Evolutionary conservation across 2,113 vertebrate genomes (phyloP), one percentile per base, ranked within the genome.

Genomic region (Plectropomus leopardus): DNA sequence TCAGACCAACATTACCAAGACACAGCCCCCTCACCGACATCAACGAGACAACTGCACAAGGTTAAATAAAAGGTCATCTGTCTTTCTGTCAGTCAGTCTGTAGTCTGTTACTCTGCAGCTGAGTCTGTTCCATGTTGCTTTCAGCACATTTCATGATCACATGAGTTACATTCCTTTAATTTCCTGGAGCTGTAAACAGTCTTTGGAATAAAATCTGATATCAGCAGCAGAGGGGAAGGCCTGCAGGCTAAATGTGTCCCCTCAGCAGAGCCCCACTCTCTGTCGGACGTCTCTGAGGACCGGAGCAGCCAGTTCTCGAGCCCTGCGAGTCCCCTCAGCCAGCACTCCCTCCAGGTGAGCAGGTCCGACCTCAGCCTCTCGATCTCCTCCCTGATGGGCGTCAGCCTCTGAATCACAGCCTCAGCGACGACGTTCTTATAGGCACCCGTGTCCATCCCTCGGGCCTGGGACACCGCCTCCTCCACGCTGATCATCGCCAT

Each of bases 401-500:
- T 89, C 72, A 99, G 90, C 82, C 96, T 96, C 71, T 96, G 92
- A 61, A 98, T 93, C 50, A 99, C 96, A 0, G 96, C 94, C 7
- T 99, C 97, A 0, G 96, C 95, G 21, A 99, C 98, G 7, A 96
- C n/a, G 57, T 83, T 74, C 92, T 99, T 99, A 74, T 99, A 99
- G 7, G 11, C 95, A 0, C 94, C 97, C 0, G 98, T 99, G 91
- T 99, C 95, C 0, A 98, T 11, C 0, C 97, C 96, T 0, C 50
- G 1, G 1, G 96, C 95, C 9, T 85, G 90, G 0, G 48, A 70
- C 36, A 99, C 84, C 16, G 96, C 96, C 16, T 97, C 96, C 86
- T 96, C 90, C 59, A 96, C 90, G 0, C 90, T 81, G 23, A 95
- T 90, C 3, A 82, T 93, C 0, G 93, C 94, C 19, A 96, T 85